Percentiles rank a stretch among this genome's conserved stretches.
Evolutionary conservation across 2,113 vertebrate species (phyloP).

Genomic region (Brachypodius melanocephalos): DNA sequence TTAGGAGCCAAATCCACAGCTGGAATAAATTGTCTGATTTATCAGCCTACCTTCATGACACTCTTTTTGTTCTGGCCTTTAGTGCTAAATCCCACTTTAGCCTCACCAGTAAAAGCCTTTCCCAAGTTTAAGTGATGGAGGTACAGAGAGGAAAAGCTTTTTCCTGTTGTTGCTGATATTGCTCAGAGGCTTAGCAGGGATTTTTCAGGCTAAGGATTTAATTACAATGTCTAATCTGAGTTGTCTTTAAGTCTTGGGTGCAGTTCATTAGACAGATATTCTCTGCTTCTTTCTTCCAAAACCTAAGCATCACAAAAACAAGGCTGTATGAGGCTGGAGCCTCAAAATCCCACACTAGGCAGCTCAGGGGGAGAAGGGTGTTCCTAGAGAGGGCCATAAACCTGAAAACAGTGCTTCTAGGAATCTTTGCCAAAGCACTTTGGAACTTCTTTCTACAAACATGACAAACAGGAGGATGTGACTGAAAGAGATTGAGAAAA

Average conservation of each 20-base stretch:
- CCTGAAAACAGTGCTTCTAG: neutral
- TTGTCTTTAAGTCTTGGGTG: constrained; percentile 29
- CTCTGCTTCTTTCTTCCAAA: constrained; percentile 54
- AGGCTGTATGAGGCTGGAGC: neutral
- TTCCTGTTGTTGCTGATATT: constrained; percentile 10
- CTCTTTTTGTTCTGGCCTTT: neutral
- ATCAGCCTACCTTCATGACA: neutral
- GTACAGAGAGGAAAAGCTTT: constrained; percentile 37
- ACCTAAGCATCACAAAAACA: neutral
- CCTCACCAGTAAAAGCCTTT: neutral
- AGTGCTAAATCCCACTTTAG: neutral
- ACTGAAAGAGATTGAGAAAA: neutral
- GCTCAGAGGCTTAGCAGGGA: constrained; percentile 11
- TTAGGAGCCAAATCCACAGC: constrained; percentile 22
- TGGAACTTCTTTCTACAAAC: neutral
- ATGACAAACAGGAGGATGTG: neutral
- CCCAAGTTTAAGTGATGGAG: neutral
- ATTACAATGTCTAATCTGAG: constrained; percentile 4
- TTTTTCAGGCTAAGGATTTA: constrained; percentile 48
- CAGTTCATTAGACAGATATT: constrained; percentile 3
- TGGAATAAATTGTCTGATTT: neutral
- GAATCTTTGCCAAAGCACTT: neutral
- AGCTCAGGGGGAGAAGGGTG: neutral
- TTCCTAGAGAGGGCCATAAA: neutral
- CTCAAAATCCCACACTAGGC: neutral